Evolutionary conservation across 2,113 vertebrate genomes (phyloP), one percentile per base, ranked within the genome.

Genomic region (Suricata suricatta): DNA sequence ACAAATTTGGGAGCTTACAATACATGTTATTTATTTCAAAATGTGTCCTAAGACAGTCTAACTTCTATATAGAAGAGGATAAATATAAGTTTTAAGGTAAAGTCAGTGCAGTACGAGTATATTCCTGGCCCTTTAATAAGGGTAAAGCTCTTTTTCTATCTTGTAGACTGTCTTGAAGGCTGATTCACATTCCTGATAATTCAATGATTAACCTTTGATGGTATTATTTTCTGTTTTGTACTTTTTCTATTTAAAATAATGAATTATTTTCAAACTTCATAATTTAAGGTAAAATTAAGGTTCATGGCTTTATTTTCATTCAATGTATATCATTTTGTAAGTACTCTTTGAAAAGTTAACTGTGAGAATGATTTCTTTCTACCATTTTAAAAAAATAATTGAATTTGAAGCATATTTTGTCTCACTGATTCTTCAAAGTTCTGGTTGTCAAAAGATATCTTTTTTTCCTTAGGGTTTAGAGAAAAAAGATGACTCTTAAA

Each of bases 391-490:
- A 1, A 68, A 79, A 93, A 81, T 96, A 97, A 97, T 97, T 95
- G 81, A 79, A 79, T 60, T 92, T 84, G 81, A 98, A 97, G 93
- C 79, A 57, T 93, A 86, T 92, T 97, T 97, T 76, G n/a, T 88
- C 41, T 97, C 63, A 95, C 14, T 82, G 50, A 93, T 68, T 93
- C 87, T 97, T 97, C 86, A 95, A 94, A 91, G 76, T 77, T 5
- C 54, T 96, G 60, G 0, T 21, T 93, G 2, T 96, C 90, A 90
- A 47, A 95, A 76, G 0, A 14, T 95, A 33, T 50, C 13, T 86
- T 96, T 98, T 74, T 92, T 77, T 2, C 10, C 19, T 88, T 89
- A 85, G 66, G 66, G 0, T 54, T 19, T 35, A 19, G 60, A 72
- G 31, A 7, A 35, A 80, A 95, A 93, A 95, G 7, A 54, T 68